Evolutionary conservation across 2,888 invertebrate genomes (phyloP), one percentile per base, ranked within the genome.

Genomic region (Drosophila acutilabella): DNA sequence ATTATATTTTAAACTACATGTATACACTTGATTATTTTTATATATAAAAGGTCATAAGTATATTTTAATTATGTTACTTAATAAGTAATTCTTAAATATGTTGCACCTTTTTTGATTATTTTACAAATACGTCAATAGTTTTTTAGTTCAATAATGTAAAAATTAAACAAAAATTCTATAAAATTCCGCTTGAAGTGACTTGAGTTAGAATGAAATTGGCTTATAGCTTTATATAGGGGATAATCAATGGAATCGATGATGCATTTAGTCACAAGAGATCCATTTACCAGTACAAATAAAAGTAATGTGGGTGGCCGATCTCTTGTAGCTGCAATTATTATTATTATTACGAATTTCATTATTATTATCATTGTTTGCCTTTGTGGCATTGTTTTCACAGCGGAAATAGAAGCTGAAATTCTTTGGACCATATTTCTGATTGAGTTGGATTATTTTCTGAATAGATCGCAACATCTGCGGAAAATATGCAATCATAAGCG

Each of bases 401-500:
- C 73, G 67, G 67, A 72, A 58, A 66, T 58, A 44, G 58, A 26
- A 58, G 41, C 52, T 44, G 30, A 20, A 33, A 26, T 13, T 30
- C 40, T 14, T 33, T 41, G 42, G 42, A 33, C 50, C 52, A 66
- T 59, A 59, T 67, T 56, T 36, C 13, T 36, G 36, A 53, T 53
- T 47, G 20, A 18, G 53, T 14, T 13, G 23, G 6, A 23, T 23
- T 23, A 44, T 51, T 36, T 26, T 38, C 18, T 8, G 41, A 61
- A 45, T 61, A 16, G 53, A 65, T 69, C 65, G 50, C 26, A 75
- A 69, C 88, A 88, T 84, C 82, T 82, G 82, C 82, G 58, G 59
- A 53, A 71, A 71, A 60, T 82, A 71, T 78, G 61, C 81, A 84
- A 86, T 74, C 68, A 75, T 81, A 80, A 86, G 8, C 8, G 8